Base-by-base conservation (phyloP, 2,888 invertebrate genomes). In the Euphydryas editha region DNA sequence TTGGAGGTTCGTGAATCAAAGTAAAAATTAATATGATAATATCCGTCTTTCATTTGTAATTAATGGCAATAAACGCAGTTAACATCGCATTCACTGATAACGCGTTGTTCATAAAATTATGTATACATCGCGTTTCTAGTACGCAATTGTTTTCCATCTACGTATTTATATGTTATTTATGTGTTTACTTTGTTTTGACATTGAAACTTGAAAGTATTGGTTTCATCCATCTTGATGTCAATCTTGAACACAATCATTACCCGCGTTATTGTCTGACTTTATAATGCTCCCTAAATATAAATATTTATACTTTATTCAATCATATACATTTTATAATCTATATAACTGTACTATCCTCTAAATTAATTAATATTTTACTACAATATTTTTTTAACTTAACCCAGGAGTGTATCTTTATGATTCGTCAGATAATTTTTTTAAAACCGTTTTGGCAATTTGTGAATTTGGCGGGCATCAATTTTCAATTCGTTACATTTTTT, bases 151-250 rank as follows among this genome's bases (percentile, higher is more conserved):
- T 69, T 71, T 62, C 56, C 47, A 67, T 24, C 56, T 49, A 61
- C 56, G 54, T 66, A 59, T 17, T 46, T 46, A 46, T 20, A 24
- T 51, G 51, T 69, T 59, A 65, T 62, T 62, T 62, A 65, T 61
- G 42, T 56, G 61, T 67, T 69, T 62, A 71, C 63, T 72, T 69
- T 51, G 37, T 59, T 63, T 57, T 68, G 73, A 71, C 73, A 71
- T 75, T 74, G 73, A 70, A 69, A 72, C 70, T 75, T 74, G 73
- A 70, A 69, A 72, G 59, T 62, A 61, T 62, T 59, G 54, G 65
- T 58, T 69, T 61, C 64, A 70, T 69, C 66, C 65, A 70, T 67
- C 64, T 61, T 65, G 63, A 71, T 72, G 71, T 67, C 71, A 73
- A n/a, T 42, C 68, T 62, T 63, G 58, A 68, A 62, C 57, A 21